These are phyloP conservation scores for Hyperoplus lanceolatus DNA, from an alignment of 2,797 vertebrate species.

Conservation along the genomic window DNA sequence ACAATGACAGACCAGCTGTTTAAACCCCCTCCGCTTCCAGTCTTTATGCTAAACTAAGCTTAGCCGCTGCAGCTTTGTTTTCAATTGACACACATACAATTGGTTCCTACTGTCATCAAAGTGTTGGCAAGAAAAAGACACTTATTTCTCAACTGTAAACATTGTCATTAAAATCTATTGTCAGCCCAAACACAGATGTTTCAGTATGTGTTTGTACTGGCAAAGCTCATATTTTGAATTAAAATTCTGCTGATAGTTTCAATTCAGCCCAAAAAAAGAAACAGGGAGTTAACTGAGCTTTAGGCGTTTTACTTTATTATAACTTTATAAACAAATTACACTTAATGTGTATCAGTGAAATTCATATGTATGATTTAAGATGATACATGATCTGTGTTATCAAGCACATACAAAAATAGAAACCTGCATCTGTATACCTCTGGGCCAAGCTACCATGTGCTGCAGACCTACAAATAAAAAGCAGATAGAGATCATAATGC, in stretches of 20 bases:
- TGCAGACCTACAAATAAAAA: slow-evolving; percentile 26
- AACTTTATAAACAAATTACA: neutral
- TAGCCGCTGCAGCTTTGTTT: neutral
- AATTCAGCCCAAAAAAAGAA: slow-evolving; percentile 7
- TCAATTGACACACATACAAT: neutral
- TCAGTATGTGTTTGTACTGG: neutral
- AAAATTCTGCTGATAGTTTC: slow-evolving; percentile 12
- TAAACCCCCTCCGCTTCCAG: neutral
- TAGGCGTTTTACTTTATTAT: neutral
- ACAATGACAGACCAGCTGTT: neutral
- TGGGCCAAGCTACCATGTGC: slow-evolving; percentile 38
- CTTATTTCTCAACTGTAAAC: neutral
- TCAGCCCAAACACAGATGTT: neutral
- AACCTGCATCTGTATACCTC: slow-evolving; percentile 36
- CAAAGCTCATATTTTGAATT: slow-evolving; percentile 4
- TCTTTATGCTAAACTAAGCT: neutral
- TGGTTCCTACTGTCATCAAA: neutral
- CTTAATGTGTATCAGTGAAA: slow-evolving; percentile 1
- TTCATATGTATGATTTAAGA: neutral
- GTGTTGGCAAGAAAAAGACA: neutral
- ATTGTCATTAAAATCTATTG: neutral
- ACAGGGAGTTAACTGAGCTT: neutral
- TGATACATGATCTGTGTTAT: slow-evolving; percentile 10
- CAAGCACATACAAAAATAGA: slow-evolving; percentile 21
- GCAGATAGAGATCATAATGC: slow-evolving; percentile 67